phyloP scores from a whole-genome alignment of 2,113 vertebrate species.

The Hippocampus zosterae region DNA sequence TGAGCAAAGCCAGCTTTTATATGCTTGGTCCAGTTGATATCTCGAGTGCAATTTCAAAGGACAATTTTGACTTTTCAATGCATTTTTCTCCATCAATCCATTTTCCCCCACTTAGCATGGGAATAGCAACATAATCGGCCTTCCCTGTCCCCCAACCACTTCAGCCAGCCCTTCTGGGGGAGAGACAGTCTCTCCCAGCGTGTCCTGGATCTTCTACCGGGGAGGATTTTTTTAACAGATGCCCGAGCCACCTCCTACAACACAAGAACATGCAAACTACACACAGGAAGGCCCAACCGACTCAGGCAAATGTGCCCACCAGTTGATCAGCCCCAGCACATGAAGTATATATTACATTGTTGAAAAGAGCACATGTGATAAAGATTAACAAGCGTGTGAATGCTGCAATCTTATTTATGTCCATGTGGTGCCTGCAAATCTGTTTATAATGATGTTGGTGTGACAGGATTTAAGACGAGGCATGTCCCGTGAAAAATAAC shows the following conservation, averaged over 20 bases:
- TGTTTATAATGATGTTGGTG: background rate
- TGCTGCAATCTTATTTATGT: background rate
- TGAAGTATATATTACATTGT: background rate
- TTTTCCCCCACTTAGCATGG: too few species aligned
- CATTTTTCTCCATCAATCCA: too few species aligned
- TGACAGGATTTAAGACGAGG: background rate
- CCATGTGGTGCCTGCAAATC: background rate
- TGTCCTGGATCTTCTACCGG: too few species aligned
- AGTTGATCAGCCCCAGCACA: background rate
- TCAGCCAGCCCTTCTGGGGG: too few species aligned
- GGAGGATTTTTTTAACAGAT: too few species aligned
- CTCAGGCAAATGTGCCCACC: background rate
- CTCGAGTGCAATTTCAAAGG: background rate
- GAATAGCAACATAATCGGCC: too few species aligned
- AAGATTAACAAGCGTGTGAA: background rate
- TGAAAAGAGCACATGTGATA: background rate
- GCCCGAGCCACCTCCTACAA: too few species aligned
- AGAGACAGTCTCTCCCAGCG: too few species aligned
- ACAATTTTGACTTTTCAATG: too few species aligned
- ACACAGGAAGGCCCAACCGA: background rate
- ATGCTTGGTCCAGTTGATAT: background rate
- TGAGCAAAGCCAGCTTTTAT: constrained; percentile 2
- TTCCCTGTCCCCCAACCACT: too few species aligned
- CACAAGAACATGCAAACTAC: background rate
- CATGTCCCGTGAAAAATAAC: background rate